phyloP scores from a whole-genome alignment of 2,113 vertebrate species.

The Cheirogaleus medius region DNA sequence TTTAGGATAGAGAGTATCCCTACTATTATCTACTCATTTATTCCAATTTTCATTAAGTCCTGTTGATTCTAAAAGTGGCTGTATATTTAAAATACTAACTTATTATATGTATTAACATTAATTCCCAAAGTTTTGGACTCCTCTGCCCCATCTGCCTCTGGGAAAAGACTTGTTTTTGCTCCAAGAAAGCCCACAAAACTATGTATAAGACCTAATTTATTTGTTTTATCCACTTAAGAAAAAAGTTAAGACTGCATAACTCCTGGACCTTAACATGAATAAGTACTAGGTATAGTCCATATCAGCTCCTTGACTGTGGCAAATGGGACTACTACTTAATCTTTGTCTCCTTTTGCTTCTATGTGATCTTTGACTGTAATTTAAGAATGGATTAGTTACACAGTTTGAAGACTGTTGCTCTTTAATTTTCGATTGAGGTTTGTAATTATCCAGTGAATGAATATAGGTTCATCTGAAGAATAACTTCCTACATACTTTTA shows the following conservation, averaged over 20 bases:
- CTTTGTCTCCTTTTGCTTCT: slow-evolving; percentile 6
- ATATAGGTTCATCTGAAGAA: neutral
- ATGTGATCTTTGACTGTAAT: slow-evolving; percentile 3
- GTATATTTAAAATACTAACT: slow-evolving; percentile 31
- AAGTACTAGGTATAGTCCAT: neutral
- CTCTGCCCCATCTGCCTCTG: neutral
- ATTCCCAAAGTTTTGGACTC: neutral
- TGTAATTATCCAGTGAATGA: slow-evolving; percentile 25
- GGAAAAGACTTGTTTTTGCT: slow-evolving; percentile 3
- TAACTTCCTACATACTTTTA: neutral
- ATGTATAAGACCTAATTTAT: neutral
- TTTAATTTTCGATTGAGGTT: slow-evolving; percentile 45
- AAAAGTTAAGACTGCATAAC: neutral
- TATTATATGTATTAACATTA: neutral
- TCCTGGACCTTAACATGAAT: neutral
- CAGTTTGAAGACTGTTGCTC: slow-evolving; percentile 27
- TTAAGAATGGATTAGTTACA: slow-evolving; percentile 14
- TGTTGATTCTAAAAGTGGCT: slow-evolving; percentile 33
- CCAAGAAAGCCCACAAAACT: slow-evolving; percentile 14
- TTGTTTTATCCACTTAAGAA: neutral
- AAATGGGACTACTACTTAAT: neutral
- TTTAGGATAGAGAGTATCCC: neutral
- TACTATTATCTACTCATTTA: neutral
- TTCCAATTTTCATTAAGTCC: slow-evolving; percentile 26
- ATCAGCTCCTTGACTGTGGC: neutral